Conservation (phyloP, 2,888 invertebrate species). For the Siphonodentalium dalli region DNA sequence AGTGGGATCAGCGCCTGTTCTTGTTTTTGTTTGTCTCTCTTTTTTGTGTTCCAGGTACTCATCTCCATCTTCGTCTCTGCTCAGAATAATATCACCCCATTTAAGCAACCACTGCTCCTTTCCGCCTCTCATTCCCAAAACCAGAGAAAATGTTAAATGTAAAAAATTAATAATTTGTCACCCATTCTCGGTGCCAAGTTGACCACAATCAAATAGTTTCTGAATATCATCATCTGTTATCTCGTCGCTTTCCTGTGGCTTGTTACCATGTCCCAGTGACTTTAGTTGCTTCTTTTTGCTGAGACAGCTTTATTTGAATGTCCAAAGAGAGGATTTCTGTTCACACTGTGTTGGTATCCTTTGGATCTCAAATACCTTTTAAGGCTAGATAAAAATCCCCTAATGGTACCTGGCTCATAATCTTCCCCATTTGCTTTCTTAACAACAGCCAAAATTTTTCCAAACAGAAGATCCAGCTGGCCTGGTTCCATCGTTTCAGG, state of each 20-base stretch:
- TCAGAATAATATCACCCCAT: conserved; percentile 11
- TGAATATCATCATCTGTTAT: conserved; percentile 7
- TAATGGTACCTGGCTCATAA: no score
- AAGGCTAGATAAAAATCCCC: no score
- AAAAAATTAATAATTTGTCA: neutral
- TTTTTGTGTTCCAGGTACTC: conserved; percentile 4
- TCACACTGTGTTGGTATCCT: no score
- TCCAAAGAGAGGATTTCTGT: conserved; percentile 8
- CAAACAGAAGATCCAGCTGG: no score
- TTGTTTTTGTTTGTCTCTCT: conserved; percentile 12
- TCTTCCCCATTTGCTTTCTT: no score
- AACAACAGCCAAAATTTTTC: no score
- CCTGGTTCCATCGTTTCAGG: no score
- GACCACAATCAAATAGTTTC: neutral
- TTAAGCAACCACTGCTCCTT: conserved; percentile 4
- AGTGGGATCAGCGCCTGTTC: conserved; percentile 4
- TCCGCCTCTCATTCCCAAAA: conserved; percentile 14
- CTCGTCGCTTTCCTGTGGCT: conserved; percentile 4
- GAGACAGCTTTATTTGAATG: conserved; percentile 5
- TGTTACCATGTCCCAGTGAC: neutral
- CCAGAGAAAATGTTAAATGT: conserved; percentile 3
- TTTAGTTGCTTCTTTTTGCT: conserved; percentile 2
- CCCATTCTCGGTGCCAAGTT: neutral
- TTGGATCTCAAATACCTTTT: no score
- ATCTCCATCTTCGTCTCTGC: conserved; percentile 7